Conservation (phyloP, 2,797 vertebrate species). For the Rhinatrema bivittatum region DNA sequence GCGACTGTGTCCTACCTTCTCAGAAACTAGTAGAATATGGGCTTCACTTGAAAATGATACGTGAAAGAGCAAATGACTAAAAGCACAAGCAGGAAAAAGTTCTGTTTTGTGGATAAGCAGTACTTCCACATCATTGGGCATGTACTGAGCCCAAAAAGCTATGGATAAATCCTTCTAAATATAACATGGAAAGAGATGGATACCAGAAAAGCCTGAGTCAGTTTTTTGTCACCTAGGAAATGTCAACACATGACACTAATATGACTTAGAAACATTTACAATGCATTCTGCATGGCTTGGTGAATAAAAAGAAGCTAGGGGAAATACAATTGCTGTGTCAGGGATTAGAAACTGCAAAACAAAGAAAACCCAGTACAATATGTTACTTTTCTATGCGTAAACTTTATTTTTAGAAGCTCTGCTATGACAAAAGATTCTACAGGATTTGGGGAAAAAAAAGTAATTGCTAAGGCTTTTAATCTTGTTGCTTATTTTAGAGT, state of each 20-base stretch:
- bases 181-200: constrained; percentile 46
- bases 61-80: too few relatives aligned
- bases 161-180: constrained; percentile 41
- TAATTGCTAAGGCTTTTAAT: too few relatives aligned
- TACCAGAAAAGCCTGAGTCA: constrained; percentile 38
- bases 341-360: not conserved
- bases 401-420: too few relatives aligned
- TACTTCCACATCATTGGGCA: constrained; percentile 31
- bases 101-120: too few relatives aligned
- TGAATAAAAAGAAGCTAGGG: constrained; percentile 3
- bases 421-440: too few relatives aligned
- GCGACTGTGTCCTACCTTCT: too few relatives aligned
- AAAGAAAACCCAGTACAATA: constrained; percentile 1
- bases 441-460: too few relatives aligned
- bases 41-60: too few relatives aligned
- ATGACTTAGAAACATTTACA: constrained; percentile 23
- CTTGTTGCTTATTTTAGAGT: too few relatives aligned
- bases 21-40: too few relatives aligned
- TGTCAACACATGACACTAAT: constrained; percentile 46
- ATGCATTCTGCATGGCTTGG: constrained; percentile 21
- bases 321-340: constrained; percentile 15
- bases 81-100: too few relatives aligned
- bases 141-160: constrained; percentile 32
- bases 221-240: constrained; percentile 52
- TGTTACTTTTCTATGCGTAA: not conserved